Percentiles rank a stretch among this genome's conserved stretches.
Evolutionary conservation across 2,113 vertebrate species (phyloP).

Genomic region (Mastomys natalensis): DNA sequence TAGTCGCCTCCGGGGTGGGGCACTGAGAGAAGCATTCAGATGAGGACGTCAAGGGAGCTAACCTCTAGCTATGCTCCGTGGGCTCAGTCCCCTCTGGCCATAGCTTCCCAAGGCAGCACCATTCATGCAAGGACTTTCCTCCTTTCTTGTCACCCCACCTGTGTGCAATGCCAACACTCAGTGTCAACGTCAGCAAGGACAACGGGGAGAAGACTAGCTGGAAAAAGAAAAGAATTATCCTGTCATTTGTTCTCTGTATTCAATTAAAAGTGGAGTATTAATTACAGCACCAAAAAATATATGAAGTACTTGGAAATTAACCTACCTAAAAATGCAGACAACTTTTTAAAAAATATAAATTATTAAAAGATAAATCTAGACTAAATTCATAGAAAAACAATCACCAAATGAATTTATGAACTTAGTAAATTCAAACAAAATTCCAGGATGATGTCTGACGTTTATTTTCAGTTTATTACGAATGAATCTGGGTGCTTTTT

Average conservation of each 20-base stretch:
- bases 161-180: not conserved
- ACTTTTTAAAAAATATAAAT: not conserved
- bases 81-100: not conserved
- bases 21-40: not conserved
- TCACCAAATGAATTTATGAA: conserved; percentile 15
- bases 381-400: conserved; percentile 26
- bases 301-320: not conserved
- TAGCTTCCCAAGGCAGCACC: not conserved
- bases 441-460: not conserved
- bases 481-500: conserved; percentile 40
- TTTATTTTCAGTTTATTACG: conserved; percentile 31
- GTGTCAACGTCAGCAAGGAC: not conserved
- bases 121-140: not conserved
- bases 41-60: not conserved
- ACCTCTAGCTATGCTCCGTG: not conserved
- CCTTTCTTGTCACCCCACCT: too few relatives aligned
- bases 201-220: not conserved
- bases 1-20: not conserved
- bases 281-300: not conserved
- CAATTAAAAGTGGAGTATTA: not conserved
- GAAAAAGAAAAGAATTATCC: not conserved
- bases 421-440: conserved; percentile 32
- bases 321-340: not conserved
- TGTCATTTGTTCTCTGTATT: not conserved
- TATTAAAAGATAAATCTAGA: not conserved